Conservation (phyloP, 2,888 invertebrate species). For the Campopleginae sp. region DNA sequence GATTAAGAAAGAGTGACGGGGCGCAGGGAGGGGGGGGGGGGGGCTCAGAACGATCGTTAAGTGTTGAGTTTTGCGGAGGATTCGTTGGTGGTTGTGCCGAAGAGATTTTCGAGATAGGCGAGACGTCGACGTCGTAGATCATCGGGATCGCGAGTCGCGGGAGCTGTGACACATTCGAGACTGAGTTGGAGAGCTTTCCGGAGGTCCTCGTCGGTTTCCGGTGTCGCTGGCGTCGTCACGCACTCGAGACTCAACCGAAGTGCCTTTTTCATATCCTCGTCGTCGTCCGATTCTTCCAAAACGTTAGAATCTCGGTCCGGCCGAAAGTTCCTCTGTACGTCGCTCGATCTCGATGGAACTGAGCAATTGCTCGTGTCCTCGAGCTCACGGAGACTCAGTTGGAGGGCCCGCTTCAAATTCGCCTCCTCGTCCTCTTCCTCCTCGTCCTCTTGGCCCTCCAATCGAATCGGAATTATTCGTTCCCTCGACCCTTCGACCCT, state of each 20-base stretch:
- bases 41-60: conserved; percentile 75
- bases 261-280: conserved; percentile 85
- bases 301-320: conserved; percentile 4
- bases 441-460: conserved; percentile 68
- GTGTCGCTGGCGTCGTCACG: conserved; percentile 81
- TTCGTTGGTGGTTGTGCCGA: conserved; percentile 76
- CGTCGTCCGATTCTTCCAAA: conserved; percentile 74
- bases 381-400: conserved; percentile 84
- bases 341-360: conserved; percentile 74
- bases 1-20: background rate
- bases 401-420: conserved; percentile 85
- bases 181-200: conserved; percentile 85
- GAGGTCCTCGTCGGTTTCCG: conserved; percentile 84
- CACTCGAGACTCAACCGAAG: conserved; percentile 85
- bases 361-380: conserved; percentile 70
- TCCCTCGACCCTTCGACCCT: conserved; percentile 71
- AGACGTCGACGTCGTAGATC: conserved; percentile 80
- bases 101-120: conserved; percentile 75
- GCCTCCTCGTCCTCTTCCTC: conserved; percentile 83
- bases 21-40: background rate
- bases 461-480: conserved; percentile 78
- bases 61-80: conserved; percentile 79
- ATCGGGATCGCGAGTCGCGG: conserved; percentile 81
- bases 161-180: conserved; percentile 83
- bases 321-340: conserved; percentile 38